A percentile compares a stretch with the other conserved stretches of the same genome.
phyloP scores from a whole-genome alignment of 2,888 invertebrate species.

The Sceliomorpha sp. region DNA sequence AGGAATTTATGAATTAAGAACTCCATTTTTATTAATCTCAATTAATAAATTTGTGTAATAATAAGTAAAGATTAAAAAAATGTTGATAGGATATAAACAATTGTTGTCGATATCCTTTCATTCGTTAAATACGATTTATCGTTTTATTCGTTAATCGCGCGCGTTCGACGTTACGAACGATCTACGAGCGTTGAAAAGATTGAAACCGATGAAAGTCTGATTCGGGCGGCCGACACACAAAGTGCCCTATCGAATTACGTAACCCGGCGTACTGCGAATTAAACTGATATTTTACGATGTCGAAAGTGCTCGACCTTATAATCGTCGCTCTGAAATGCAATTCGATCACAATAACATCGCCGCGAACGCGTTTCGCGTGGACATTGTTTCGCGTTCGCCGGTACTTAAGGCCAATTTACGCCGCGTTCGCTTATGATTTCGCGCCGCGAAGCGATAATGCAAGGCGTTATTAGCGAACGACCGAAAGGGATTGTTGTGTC shows the following conservation, averaged over 20 bases:
- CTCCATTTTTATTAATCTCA: no score
- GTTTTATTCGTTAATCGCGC: no score
- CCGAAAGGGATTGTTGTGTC: slow-evolving; percentile 22
- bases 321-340: slow-evolving; percentile 4
- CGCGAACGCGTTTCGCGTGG: slow-evolving; percentile 8
- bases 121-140: no score
- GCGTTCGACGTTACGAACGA: no score
- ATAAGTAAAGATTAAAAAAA: no score
- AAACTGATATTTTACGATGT: slow-evolving; percentile 8
- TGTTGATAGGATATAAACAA: no score
- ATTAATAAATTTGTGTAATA: no score
- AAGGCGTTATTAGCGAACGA: slow-evolving; percentile 18
- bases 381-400: slow-evolving; percentile 4
- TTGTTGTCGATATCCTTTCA: no score
- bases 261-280: background rate
- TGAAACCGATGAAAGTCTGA: no score
- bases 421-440: slow-evolving; percentile 16
- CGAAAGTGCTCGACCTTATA: slow-evolving; percentile 7
- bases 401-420: slow-evolving; percentile 20
- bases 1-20: no score
- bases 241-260: background rate
- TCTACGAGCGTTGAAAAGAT: no score
- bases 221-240: no score
- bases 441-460: slow-evolving; percentile 18
- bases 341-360: slow-evolving; percentile 5